Base-by-base conservation (phyloP, 2,113 vertebrate genomes). In the Nematolebias whitei region DNA sequence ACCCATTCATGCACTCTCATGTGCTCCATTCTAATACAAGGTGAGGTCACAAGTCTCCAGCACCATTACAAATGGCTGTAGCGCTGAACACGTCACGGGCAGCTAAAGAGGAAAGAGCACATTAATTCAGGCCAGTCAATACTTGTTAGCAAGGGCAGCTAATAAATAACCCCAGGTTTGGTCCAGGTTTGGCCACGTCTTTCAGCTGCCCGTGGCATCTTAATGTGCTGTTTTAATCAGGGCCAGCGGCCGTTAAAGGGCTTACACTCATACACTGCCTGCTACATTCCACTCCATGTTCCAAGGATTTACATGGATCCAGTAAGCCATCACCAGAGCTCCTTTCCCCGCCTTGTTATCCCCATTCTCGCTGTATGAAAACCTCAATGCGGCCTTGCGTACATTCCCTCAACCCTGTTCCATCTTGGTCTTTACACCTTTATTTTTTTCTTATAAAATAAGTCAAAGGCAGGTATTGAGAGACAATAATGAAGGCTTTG, bases 1-100 rank as follows among this genome's bases (percentile, higher is more conserved):
- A 2, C 12, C 32, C 43, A 23, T 15, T 15, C 54, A 50, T 12
- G 45, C 12, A 40, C 14, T 16, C 18, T 32, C 13, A 16, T 29
- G 26, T 0, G 9, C 20, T 15, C 14, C 18, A 23, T 20, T 20
- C 43, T 48, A 74, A 71, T 64, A 20, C 38, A 61, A 49, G 45
- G 19, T 92, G 90, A 93, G 89, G 92, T 94, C 93, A 93, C 85
- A 82, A 76, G 79, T n/a, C 76, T 45, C 50, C 83, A 81, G 56
- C 69, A 68, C 60, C 82, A 74, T 92, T 89, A 88, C 75, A 87
- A 70, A 60, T 50, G 84, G 87, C 88, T 83, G 88, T 88, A 85
- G 87, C 87, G 82, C 78, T 81, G 74, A 90, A 93, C 58, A 85
- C 84, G 74, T 90, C 80, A 85, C 70, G 68, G 68, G 74, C 56